Evolutionary conservation across 2,888 invertebrate genomes (phyloP).

Genomic region (Torymus texanus): DNA sequence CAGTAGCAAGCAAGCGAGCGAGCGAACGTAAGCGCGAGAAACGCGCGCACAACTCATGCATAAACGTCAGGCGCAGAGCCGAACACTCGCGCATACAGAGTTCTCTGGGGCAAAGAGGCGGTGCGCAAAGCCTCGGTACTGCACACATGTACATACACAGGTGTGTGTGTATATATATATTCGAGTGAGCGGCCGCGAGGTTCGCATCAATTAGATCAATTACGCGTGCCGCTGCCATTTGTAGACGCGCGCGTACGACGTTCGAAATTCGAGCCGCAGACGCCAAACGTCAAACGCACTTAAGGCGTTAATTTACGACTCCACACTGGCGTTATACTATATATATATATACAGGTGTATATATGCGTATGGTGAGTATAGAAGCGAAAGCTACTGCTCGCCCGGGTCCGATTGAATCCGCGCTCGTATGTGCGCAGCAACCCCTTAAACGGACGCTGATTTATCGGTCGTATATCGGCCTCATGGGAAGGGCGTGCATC

Average conservation of each 20-base stretch:
- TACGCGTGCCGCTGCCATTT: slow-evolving; percentile 67
- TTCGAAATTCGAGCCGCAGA: slow-evolving; percentile 60
- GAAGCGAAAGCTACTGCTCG: no score
- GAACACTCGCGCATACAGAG: slow-evolving; percentile 62
- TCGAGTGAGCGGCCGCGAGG: slow-evolving; percentile 48
- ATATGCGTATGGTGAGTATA: neutral
- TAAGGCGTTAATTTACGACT: slow-evolving; percentile 64
- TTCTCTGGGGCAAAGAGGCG: slow-evolving; percentile 6
- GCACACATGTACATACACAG: slow-evolving; percentile 48
- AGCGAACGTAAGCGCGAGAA: neutral
- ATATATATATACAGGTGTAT: neutral
- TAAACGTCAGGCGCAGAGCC: slow-evolving; percentile 66
- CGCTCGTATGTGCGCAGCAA: no score
- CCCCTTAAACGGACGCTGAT: slow-evolving; percentile 46
- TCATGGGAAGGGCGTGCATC: neutral
- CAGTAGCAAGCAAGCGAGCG: slow-evolving; percentile 58
- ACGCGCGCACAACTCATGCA: slow-evolving; percentile 62
- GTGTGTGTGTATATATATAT: slow-evolving; percentile 7
- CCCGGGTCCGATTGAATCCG: slow-evolving; percentile 24
- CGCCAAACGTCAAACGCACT: slow-evolving; percentile 61
- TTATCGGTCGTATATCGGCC: slow-evolving; percentile 7
- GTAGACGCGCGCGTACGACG: slow-evolving; percentile 58
- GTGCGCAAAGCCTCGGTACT: no score
- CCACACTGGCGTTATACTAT: neutral
- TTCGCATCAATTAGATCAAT: slow-evolving; percentile 71